Evolutionary conservation across 2,113 vertebrate genomes (phyloP).

Genomic region (Vimba vimba): DNA sequence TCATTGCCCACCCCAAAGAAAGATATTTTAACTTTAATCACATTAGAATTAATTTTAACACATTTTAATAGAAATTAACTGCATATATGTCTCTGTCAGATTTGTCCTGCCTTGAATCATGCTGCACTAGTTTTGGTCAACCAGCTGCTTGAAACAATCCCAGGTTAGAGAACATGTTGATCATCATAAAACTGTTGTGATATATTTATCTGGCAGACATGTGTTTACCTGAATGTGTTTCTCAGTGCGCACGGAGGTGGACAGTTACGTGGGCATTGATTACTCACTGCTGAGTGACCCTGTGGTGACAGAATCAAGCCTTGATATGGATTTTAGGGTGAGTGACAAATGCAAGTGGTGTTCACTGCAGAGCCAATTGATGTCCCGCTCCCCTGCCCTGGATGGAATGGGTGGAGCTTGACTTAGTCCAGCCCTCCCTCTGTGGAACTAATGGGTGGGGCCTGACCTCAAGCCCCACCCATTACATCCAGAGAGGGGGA

Average conservation of each 20-base stretch:
- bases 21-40: not conserved
- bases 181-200: not conserved
- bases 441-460: too few species aligned
- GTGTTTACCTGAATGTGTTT: slow-evolving; percentile 32
- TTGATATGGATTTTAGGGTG: slow-evolving; percentile 94
- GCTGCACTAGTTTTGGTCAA: slow-evolving; percentile 87
- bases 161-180: slow-evolving; percentile 73
- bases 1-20: not conserved
- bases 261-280: slow-evolving; percentile 87
- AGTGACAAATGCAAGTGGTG: slow-evolving; percentile 44
- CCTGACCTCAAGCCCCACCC: too few species aligned
- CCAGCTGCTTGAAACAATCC: slow-evolving; percentile 86
- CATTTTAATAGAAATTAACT: not conserved
- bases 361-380: too few species aligned
- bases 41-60: not conserved
- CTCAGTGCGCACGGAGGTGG: slow-evolving; percentile 82
- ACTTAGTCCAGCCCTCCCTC: too few species aligned
- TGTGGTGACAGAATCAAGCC: slow-evolving; percentile 72
- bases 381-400: too few species aligned
- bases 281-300: slow-evolving; percentile 92
- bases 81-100: slow-evolving; percentile 71
- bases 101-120: slow-evolving; percentile 88
- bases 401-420: too few species aligned
- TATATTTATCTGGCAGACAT: not conserved
- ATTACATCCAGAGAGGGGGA: too few species aligned